Base-by-base conservation (phyloP, 2,113 vertebrate species). In the Lasiurus borealis region DNA sequence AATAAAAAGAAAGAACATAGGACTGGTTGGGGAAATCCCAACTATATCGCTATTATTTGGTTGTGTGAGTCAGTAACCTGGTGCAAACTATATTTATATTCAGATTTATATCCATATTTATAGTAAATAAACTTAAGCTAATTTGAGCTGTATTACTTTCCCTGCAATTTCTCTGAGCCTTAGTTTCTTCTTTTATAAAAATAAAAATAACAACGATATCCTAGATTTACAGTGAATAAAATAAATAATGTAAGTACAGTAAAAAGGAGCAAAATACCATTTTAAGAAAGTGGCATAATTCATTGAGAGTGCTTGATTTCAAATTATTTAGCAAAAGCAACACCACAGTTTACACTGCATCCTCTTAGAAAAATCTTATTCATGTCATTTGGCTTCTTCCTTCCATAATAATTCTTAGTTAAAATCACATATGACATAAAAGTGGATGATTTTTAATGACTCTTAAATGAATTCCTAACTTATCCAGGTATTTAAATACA, bases 111-210 rank as follows among this genome's bases (percentile, higher is more conserved):
- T 36, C 27, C n/a, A 75, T 57, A 50, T 31, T 77, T 85, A 46
- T 62, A 78, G 83, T 87, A 73, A 89, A 40, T 16, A 86, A 82
- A 1, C 3, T 71, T 72, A 77, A 88, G 5, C n/a, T 80, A 77
- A 5, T 91, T 95, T 88, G 19, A 91, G 27, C 12, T 95, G 16
- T 16, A 85, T 89, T 88, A 57, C 36, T 86, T 3, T 85, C 5
- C 5, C 23, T 64, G 9, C 16, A 96, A 75, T 31, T 25, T 73
- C 16, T 59, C 21, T 87, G 18, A 95, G 31, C 13, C 52, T 68
- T 73, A 44, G 1, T 84, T 57, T 91, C n/a, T 80, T 40, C 27
- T 85, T 85, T 93, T 48, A 89, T 46, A 59, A 94, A 94, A 94
- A 68, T 40, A 92, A 81, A 66, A 8, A 44, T 66, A 92, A 44